Evolutionary conservation across 2,888 invertebrate species (phyloP), one percentile per base, ranked within the genome.

Genomic region (Thereva unica): DNA sequence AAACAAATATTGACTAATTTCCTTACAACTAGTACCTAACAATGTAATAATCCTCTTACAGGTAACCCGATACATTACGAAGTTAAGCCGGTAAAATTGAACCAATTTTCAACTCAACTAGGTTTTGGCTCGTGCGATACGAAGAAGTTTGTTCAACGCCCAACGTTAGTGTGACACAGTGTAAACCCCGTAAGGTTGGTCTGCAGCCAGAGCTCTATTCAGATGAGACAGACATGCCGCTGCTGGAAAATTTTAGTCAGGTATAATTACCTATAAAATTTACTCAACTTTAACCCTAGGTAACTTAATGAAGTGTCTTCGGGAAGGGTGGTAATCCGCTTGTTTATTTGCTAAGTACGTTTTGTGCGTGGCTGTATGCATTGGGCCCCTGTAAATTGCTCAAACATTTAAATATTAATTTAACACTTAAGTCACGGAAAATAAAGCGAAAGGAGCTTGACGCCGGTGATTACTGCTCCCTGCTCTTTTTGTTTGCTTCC

Each of bases 51-150:
- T 40, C 50, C 50, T 10, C 50, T 61, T 61, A 47, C 40, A 10
- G n/a, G 61, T 50, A 40, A 61, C 40, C 6, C 41, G 41, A 61
- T 61, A 9, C n/a, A 23, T 50, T 9, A 10, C 49, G 50, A 50
- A 61, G 57, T 59, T 23, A 61, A 61, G 8, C 23, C 12, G 34
- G 37, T 35, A n/a, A 63, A 64, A 40, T 40, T 54, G 9, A 63
- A 23, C 34, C 42, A 55, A 63, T 55, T 54, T 64, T 50, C 41
- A 52, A 37, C 56, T 52, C 53, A 54, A 54, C 54, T 41, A 35
- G 35, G 1, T 47, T 12, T 10, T 5, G n/a, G 5, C 23, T 23
- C 23, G 23, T 23, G 23, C 23, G 23, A 23, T 1, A 1, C 23
- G 23, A 23, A 23, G 23, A 23, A 23, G 23, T 23, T 23, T 23